Evolutionary conservation across 1,140 invertebrate genomes (phyloP), one percentile per base, ranked within the genome.

Genomic region (Globodera rostochiensis): DNA sequence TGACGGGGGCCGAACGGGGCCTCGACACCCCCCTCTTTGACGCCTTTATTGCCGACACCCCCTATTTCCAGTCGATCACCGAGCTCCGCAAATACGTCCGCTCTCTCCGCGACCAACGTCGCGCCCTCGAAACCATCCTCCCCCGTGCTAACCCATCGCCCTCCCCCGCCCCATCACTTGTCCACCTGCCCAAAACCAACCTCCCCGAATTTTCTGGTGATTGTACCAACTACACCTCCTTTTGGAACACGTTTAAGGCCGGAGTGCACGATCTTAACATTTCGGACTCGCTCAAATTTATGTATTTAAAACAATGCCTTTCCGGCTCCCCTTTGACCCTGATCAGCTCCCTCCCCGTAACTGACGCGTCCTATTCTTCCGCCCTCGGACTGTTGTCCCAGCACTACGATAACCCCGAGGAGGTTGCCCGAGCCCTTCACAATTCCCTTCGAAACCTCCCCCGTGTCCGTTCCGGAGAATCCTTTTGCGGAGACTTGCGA

Each of bases 191-290:
- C 11, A 70, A 70, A 70, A 36, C 69, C 8, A 36, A 3, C 46
- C 69, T 36, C 25, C 25, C 25, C 15, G 11, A 7, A 71, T 71
- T 71, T 6, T 36, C 25, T 15, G 69, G 69, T 8, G 46, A 71
- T 6, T 71, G 69, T 6, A 46, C 46, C 8, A 46, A 7, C 25
- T 71, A 36, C 15, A 71, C 7, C 8, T 9, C 69, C 7, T 71
- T 71, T 6, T 71, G 69, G 69, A 71, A 71, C 13, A 36, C 69
- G 8, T 71, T 71, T 71, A 71, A 71, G 46, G 69, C 46, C 46
- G 69, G 69, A 0, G 69, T 70, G 7, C 69, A 70, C 4, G 69
- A 70, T 4, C 6, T 70, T 6, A 36, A 3, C 50, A 50, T 50
- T 50, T 11, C 50, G 50, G 11, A 50, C 50, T 50, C 50, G 1